phyloP scores from a whole-genome alignment of 1,140 invertebrate species.

The Hylaeus volcanicus region DNA sequence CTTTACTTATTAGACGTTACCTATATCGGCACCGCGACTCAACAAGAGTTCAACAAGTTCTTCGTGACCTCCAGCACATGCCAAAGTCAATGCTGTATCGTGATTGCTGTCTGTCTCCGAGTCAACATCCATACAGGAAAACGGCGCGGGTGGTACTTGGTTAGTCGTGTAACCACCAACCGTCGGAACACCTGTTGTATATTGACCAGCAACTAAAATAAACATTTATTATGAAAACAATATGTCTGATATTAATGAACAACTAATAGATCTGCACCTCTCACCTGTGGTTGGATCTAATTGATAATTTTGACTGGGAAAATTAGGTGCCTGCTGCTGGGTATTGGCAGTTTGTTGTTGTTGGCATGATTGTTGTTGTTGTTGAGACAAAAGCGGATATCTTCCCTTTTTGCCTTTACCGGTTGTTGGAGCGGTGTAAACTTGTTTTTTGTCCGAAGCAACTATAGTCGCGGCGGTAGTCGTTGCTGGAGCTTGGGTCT shows the following conservation, averaged over 20 bases:
- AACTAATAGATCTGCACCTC: background rate
- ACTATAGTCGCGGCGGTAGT: slow-evolving; percentile 69
- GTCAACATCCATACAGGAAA: slow-evolving; percentile 93
- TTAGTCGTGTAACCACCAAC: slow-evolving; percentile 70
- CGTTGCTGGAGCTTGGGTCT: slow-evolving; percentile 80
- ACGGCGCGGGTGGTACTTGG: slow-evolving; percentile 80
- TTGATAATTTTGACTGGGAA: slow-evolving; percentile 77
- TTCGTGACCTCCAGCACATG: slow-evolving; percentile 97
- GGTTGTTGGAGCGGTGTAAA: slow-evolving; percentile 71
- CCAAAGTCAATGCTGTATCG: slow-evolving; percentile 98
- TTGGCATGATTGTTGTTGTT: slow-evolving; percentile 72
- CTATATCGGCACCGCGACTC: slow-evolving; percentile 94
- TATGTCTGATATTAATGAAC: no score
- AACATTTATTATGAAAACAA: background rate
- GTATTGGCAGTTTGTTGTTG: slow-evolving; percentile 69
- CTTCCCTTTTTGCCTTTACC: slow-evolving; percentile 76
- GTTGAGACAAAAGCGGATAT: slow-evolving; percentile 79
- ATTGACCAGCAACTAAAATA: slow-evolving; percentile 67
- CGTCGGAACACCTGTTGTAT: slow-evolving; percentile 70
- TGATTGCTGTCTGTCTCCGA: slow-evolving; percentile 98
- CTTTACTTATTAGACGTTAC: slow-evolving; percentile 59
- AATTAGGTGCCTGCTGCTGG: slow-evolving; percentile 75
- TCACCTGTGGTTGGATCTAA: slow-evolving; percentile 79
- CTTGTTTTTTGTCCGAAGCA: slow-evolving; percentile 75
- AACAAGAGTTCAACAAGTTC: slow-evolving; percentile 96